Evolutionary conservation across 2,888 invertebrate species (phyloP), one percentile per base, ranked within the genome.

Genomic region (Vesta saturnalis): DNA sequence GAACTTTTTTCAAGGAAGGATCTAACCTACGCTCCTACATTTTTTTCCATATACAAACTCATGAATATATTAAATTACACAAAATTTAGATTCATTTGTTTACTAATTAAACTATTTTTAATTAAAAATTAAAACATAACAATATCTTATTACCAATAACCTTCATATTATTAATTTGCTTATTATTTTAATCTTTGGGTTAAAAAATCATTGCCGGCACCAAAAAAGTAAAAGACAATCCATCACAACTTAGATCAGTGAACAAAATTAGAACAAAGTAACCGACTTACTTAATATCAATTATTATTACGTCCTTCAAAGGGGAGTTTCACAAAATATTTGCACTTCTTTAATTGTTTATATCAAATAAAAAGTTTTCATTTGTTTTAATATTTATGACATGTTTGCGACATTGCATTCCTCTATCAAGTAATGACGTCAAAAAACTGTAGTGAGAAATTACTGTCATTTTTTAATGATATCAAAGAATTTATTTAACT

Each of bases 111-210:
- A 16, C 16, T 30, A n/a, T 19, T 23, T n/a, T 23, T 39, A 39
- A 39, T 39, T 39, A 39, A 39, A 39, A 39, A 5, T 23, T 23
- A 8, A n/a, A 39, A 39, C n/a, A 39, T 39, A 39, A n/a, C 8
- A 39, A 39, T 39, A n/a, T n/a, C 39, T 39, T 39, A 39, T 39
- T 39, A 39, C 39, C 39, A n/a, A 39, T 39, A 39, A 39, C 39
- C 39, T 39, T 39, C 39, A 39, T n/a, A n/a, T 6, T 8, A 1
- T 39, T 39, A 39, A 39, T 39, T 39, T 39, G 3, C 12, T 39
- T 39, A 39, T 39, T 39, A 39, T 39, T 39, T 39, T 39, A 39
- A 30, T 39, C 12, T n/a, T n/a, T n/a, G n/a, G n/a, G n/a, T n/a
- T n/a, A n/a, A n/a, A n/a, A n/a, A n/a, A n/a, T n/a, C n/a, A n/a